phyloP scores from a whole-genome alignment of 1,140 invertebrate species.

The Goniozus legneri region DNA sequence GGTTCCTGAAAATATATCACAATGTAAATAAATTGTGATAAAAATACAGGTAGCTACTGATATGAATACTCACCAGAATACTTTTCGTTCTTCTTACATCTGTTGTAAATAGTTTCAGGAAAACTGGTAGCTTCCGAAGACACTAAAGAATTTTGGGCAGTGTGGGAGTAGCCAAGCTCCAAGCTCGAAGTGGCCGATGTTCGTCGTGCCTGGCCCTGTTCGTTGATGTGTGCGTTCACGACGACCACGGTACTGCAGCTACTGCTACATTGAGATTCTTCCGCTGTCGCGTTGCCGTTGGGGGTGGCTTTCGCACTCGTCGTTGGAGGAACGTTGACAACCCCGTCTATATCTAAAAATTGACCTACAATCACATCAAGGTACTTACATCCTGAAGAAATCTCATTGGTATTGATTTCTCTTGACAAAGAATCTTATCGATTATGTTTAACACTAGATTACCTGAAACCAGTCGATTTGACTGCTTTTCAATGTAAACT shows the following conservation, averaged over 20 bases:
- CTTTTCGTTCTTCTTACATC: conserved; percentile 45
- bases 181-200: conserved; percentile 71
- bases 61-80: conserved; percentile 36
- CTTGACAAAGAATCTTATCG: too few relatives aligned
- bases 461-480: too few relatives aligned
- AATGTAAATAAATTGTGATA: conserved; percentile 7
- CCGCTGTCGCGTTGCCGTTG: conserved; percentile 39
- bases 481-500: too few relatives aligned
- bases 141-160: conserved; percentile 74
- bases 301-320: conserved; percentile 24
- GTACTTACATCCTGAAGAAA: too few relatives aligned
- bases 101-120: conserved; percentile 53
- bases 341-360: conserved; percentile 40
- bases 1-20: conserved; percentile 29
- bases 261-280: conserved; percentile 73
- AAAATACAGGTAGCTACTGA: neutral
- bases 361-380: neutral
- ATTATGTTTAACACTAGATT: too few relatives aligned
- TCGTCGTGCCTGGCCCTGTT: conserved; percentile 52
- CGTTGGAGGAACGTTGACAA: conserved; percentile 25
- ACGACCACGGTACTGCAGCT: conserved; percentile 80
- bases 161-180: conserved; percentile 77
- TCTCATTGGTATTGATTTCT: too few relatives aligned
- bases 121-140: conserved; percentile 48
- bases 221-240: conserved; percentile 57